phyloP scores from a whole-genome alignment of 2,888 invertebrate species.

The Rhabditoides inermis region DNA sequence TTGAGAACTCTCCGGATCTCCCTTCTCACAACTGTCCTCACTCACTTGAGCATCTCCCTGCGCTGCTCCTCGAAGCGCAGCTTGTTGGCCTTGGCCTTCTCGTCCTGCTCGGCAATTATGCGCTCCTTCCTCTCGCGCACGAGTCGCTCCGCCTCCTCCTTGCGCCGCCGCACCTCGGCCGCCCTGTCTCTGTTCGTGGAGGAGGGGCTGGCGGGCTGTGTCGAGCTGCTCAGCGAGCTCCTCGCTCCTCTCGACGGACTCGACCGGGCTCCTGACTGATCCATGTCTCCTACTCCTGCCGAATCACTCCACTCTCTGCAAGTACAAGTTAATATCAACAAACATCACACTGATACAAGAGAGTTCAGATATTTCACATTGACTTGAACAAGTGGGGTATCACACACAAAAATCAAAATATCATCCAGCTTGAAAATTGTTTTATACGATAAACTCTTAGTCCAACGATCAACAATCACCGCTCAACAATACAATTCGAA shows the following conservation, averaged over 20 bases:
- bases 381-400: neutral
- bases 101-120: constrained; percentile 9
- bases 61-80: no score
- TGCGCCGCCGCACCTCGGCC: constrained; percentile 22
- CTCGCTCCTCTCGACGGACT: no score
- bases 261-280: no score
- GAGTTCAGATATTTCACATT: no score
- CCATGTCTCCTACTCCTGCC: no score
- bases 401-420: constrained; percentile 7
- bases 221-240: neutral
- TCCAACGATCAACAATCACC: constrained; percentile 4
- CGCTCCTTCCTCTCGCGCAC: constrained; percentile 16
- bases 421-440: neutral
- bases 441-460: no score
- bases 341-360: no score
- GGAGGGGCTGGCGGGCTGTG: neutral
- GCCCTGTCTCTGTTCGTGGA: neutral
- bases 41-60: constrained; percentile 17
- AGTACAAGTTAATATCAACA: constrained; percentile 1
- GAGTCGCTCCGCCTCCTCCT: constrained; percentile 27
- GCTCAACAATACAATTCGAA: constrained; percentile 6
- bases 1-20: neutral
- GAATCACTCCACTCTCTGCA: no score
- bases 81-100: constrained; percentile 7
- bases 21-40: constrained; percentile 8